Evolutionary conservation across 2,888 invertebrate species (phyloP).

Genomic region (Gasteruption jaculator): DNA sequence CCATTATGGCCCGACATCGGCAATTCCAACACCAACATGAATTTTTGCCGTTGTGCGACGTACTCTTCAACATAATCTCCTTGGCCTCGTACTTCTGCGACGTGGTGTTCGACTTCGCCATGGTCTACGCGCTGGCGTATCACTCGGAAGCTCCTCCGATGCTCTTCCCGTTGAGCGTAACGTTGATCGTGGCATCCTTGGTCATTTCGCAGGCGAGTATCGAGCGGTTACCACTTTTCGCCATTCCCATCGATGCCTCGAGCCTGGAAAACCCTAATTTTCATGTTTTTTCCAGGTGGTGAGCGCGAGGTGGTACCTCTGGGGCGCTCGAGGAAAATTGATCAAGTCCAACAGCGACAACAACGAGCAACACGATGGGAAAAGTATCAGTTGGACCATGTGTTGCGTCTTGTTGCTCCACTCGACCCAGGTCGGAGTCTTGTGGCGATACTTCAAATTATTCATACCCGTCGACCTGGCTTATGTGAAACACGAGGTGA

Average conservation of each 20-base stretch:
- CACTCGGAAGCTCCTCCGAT: slow-evolving; percentile 36
- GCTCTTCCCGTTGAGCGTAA: slow-evolving; percentile 54
- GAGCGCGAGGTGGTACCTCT: slow-evolving; percentile 71
- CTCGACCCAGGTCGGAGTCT: slow-evolving; percentile 66
- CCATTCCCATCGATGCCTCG: background rate
- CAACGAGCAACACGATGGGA: slow-evolving; percentile 31
- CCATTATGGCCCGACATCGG: slow-evolving; percentile 50
- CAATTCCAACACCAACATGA: slow-evolving; percentile 54
- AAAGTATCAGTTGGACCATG: slow-evolving; percentile 39
- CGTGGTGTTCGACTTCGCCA: slow-evolving; percentile 82
- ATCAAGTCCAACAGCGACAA: slow-evolving; percentile 27
- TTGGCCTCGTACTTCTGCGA: slow-evolving; percentile 87
- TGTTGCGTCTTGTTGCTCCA: slow-evolving; percentile 60
- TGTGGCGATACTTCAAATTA: slow-evolving; percentile 80
- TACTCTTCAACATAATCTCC: slow-evolving; percentile 86
- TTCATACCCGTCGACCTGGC: slow-evolving; percentile 79
- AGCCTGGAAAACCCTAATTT: background rate
- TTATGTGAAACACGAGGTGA: slow-evolving; percentile 78
- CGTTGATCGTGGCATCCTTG: slow-evolving; percentile 69
- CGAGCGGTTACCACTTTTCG: background rate
- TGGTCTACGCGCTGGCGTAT: slow-evolving; percentile 78
- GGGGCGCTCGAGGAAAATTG: slow-evolving; percentile 47
- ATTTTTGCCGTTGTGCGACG: slow-evolving; percentile 87
- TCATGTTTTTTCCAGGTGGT: slow-evolving; percentile 53
- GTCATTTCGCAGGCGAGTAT: slow-evolving; percentile 65